Conservation (phyloP, 2,888 invertebrate genomes). For the Cephus pygmeus region DNA sequence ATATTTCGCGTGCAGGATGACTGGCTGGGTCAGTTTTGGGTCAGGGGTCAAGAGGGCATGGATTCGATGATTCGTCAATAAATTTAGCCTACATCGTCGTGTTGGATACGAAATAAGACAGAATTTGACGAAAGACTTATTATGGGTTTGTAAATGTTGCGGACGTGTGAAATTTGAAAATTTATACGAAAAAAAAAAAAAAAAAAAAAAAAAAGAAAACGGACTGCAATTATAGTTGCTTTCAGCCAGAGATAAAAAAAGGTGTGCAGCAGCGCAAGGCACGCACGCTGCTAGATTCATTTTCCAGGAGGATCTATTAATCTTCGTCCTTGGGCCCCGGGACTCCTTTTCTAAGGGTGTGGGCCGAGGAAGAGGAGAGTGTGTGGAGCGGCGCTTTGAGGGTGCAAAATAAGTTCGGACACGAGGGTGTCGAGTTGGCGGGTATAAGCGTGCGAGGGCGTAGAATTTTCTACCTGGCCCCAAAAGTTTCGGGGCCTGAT, state of each 20-base stretch:
- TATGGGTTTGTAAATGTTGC: too few relatives aligned
- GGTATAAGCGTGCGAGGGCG: slow-evolving; percentile 1
- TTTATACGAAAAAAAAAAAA: too few relatives aligned
- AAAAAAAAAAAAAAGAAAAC: too few relatives aligned
- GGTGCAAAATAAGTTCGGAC: slow-evolving; percentile 8
- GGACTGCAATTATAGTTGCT: too few relatives aligned
- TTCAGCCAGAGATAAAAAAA: too few relatives aligned
- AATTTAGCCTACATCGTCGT: slow-evolving; percentile 47
- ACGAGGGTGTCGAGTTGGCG: slow-evolving; percentile 20
- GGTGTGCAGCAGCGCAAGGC: too few relatives aligned
- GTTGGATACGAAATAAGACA: slow-evolving; percentile 36
- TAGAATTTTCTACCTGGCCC: slow-evolving; percentile 30
- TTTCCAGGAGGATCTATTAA: too few relatives aligned
- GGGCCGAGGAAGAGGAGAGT: background rate
- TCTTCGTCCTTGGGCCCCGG: too few relatives aligned
- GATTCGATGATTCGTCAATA: slow-evolving; percentile 33
- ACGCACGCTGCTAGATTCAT: too few relatives aligned
- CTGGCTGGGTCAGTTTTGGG: slow-evolving; percentile 40
- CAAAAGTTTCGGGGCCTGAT: slow-evolving; percentile 2
- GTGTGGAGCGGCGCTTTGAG: background rate
- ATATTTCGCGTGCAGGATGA: slow-evolving; percentile 47
- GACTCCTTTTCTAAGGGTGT: too few relatives aligned
- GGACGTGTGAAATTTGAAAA: too few relatives aligned
- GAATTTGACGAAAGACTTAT: too few relatives aligned
- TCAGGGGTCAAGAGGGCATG: slow-evolving; percentile 43